These are phyloP conservation scores for Orthonyx spaldingii DNA, from an alignment of 2,113 vertebrate genomes.

Conservation along the genomic window DNA sequence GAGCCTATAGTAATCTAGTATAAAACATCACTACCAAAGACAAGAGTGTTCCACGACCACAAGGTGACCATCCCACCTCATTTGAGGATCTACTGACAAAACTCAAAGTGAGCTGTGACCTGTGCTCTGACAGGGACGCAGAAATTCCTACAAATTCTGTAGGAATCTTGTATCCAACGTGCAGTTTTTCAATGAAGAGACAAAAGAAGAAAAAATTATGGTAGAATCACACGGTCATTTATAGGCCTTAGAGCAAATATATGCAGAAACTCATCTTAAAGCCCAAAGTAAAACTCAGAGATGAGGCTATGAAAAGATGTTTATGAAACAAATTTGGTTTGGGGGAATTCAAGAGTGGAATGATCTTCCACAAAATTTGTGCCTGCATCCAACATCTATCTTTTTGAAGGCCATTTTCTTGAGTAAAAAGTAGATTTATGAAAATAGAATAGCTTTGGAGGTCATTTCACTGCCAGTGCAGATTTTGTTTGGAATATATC, in stretches of 20 bases:
- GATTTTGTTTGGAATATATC: background rate
- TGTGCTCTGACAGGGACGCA: background rate
- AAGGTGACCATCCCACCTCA: background rate
- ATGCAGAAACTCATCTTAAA: background rate
- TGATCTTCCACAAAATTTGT: background rate
- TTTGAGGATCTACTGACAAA: no score
- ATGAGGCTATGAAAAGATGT: background rate
- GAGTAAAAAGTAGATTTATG: background rate
- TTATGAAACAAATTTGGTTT: background rate
- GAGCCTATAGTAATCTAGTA: background rate
- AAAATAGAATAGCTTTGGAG: background rate
- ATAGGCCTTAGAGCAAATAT: background rate
- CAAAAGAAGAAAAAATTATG: background rate
- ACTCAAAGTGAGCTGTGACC: background rate
- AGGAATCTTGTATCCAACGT: background rate
- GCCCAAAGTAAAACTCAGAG: background rate
- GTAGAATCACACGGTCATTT: background rate
- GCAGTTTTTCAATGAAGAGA: background rate
- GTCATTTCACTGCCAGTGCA: background rate
- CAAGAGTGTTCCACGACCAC: background rate
- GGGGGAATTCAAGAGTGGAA: background rate
- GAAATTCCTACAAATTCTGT: background rate
- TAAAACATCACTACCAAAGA: background rate
- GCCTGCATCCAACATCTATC: background rate
- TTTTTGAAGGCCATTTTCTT: background rate